Percentiles rank a stretch among this genome's conserved stretches.
Evolutionary conservation across 2,113 vertebrate genomes (phyloP).

Genomic region (Rhynchomys soricoides): DNA sequence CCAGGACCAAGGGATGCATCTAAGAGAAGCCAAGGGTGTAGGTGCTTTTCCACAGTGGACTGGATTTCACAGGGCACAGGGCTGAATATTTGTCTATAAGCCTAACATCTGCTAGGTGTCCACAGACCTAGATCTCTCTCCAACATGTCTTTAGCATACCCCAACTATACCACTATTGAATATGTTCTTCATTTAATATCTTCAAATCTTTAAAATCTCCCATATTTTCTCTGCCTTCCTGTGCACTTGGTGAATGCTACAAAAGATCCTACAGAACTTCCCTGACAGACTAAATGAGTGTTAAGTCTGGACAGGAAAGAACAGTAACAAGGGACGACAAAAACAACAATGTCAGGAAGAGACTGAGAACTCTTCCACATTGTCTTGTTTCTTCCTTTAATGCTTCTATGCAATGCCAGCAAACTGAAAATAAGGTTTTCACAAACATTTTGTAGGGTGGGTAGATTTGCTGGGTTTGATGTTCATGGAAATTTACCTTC

Average conservation of each 20-base stretch:
- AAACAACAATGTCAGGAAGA: not conserved
- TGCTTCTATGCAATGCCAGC: not conserved
- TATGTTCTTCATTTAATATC: not conserved
- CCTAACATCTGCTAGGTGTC: not conserved
- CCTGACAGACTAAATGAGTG: not conserved
- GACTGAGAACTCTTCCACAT: not conserved
- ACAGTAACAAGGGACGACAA: not conserved
- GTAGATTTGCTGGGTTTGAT: not conserved
- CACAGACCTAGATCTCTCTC: not conserved
- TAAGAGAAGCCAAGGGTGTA: not conserved
- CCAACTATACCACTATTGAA: not conserved
- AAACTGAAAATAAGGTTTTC: conserved; percentile 10
- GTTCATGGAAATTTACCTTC: conserved; percentile 19
- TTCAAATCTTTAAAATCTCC: not conserved
- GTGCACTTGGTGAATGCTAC: not conserved
- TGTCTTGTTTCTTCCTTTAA: not conserved
- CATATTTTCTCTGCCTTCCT: not conserved
- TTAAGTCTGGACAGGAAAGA: not conserved
- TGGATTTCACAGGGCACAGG: not conserved
- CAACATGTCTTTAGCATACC: not conserved
- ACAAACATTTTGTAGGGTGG: not conserved
- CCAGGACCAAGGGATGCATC: too few species aligned
- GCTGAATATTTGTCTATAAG: not conserved
- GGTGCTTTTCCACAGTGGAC: not conserved
- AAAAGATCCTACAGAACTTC: not conserved